Evolutionary conservation across 2,888 invertebrate species (phyloP), one percentile per base, ranked within the genome.

Genomic region (Craniophora ligustri): DNA sequence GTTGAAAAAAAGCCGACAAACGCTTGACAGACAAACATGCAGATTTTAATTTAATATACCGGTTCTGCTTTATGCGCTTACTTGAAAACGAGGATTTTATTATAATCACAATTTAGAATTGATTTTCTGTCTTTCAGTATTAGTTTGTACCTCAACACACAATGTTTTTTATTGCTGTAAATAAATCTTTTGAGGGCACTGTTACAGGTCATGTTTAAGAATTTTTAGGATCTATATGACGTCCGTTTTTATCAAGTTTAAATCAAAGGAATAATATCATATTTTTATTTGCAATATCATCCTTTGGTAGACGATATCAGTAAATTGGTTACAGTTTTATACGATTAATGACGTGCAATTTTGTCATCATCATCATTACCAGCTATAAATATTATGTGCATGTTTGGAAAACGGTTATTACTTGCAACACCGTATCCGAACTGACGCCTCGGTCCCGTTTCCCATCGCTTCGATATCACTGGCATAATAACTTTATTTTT

Each of bases 401-500:
- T 63, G 63, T 44, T 54, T 42, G 31, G 63, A 44, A 54, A 63
- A 45, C 57, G 19, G 44, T 68, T 64, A 64, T 63, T 63, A 45
- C 64, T 39, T 47, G 38, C 53, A 34, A 42, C 42, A 28, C 35
- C 34, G 15, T 26, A 26, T 28, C 46, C 2, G 26, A 39, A 47
- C 32, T 46, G 55, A 61, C 44, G 62, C 35, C 42, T 32, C 40
- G 47, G 59, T 73, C 67, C 74, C 71, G 58, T 74, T 71, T 70
- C 50, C 58, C 67, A 56, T 46, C 60, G 41, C 68, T 61, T 42
- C 71, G 48, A 66, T 73, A 71, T 74, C 67, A 63, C 53, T 60
- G 61, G 63, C 60, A 68, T 76, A 78, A 81, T 79, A 78, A 76
- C 79, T 79, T 78, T 79, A 82, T 81, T 79, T 82, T 81, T 83